Base-by-base conservation (phyloP, 2,888 invertebrate genomes). In the Amblyjoppa proteus region DNA sequence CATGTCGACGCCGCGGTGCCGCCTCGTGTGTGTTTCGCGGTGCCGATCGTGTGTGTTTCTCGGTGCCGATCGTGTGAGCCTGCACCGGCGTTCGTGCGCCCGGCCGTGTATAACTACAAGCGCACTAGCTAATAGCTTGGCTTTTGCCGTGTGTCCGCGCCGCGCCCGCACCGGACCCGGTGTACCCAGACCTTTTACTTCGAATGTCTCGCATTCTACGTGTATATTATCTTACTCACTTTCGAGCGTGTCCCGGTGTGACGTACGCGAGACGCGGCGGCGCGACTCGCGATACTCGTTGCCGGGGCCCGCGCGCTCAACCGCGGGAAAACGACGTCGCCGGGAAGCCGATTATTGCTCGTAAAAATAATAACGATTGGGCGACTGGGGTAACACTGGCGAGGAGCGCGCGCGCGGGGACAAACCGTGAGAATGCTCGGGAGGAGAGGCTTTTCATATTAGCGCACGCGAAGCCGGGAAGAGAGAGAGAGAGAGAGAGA, bases 221-320 rank as follows among this genome's bases (percentile, higher is more conserved):
- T 89, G 89, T 90, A 90, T 90, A 91, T 91, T 91, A 91, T 90
- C 90, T 90, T 90, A 89, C 90, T 90, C 87, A 87, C 90, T 90
- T 89, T 90, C 90, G 89, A 89, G 89, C 84, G 88, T 88, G 88
- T 89, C 89, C 66, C 87, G 89, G 84, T 87, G 87, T 88, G 89
- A 87, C 89, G 84, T 88, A 49, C 51, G 56, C 34, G 82, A 83
- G 85, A 83, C 85, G 83, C 70, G 71, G 76, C 75, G 71, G 83
- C 75, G 83, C 75, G 83, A 83, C 85, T 83, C 75, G 74, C 61
- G 78, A 78, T 76, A 41, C 66, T 78, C 45, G 81, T 82, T 77
- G 53, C 56, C 78, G 34, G 74, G 41, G 34, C 53, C 41, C 66
- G 64, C 81, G 45, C 58, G 58, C 66, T 20, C 66, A 34, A 41